Percentiles rank a stretch among this genome's conserved stretches.
These are phyloP conservation scores for Reinhardtius hippoglossoides DNA, from an alignment of 2,113 vertebrate species.

Conservation along the genomic window DNA sequence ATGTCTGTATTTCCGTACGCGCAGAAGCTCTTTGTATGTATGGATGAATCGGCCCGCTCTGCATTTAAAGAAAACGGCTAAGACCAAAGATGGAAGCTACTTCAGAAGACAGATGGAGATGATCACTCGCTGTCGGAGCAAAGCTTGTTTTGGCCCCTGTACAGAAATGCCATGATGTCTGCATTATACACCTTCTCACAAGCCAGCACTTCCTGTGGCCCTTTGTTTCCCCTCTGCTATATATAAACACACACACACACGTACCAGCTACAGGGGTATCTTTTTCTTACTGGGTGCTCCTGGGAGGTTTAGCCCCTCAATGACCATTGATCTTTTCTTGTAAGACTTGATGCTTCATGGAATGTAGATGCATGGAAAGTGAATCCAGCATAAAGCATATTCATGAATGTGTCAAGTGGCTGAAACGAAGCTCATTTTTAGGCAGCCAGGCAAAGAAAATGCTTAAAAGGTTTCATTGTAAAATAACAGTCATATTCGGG, in stretches of 20 bases:
- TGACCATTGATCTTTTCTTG: conserved; percentile 67
- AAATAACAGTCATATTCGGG: conserved; percentile 40
- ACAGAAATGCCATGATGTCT: conserved; percentile 64
- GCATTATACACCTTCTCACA: conserved; percentile 48
- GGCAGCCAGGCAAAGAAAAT: conserved; percentile 38
- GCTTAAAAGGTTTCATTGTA: conserved; percentile 24
- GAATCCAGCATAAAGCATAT: conserved; percentile 47
- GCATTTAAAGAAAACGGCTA: neutral
- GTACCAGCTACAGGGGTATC: neutral
- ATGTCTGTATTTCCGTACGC: conserved; percentile 30
- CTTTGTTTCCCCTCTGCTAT: conserved; percentile 37
- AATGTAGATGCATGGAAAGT: conserved; percentile 33
- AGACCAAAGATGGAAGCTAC: conserved; percentile 27
- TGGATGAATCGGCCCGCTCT: conserved; percentile 16
- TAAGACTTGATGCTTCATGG: conserved; percentile 51
- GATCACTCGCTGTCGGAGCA: conserved; percentile 53
- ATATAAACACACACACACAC: neutral
- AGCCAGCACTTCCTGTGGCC: conserved; percentile 31
- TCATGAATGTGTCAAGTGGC: conserved; percentile 60
- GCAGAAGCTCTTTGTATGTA: neutral
- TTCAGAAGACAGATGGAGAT: conserved; percentile 61
- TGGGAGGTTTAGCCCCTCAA: conserved; percentile 45
- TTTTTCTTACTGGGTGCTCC: conserved; percentile 34
- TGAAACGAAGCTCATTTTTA: conserved; percentile 63
- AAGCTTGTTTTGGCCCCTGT: conserved; percentile 47